Conservation (phyloP, 2,888 invertebrate species). For the Epicampocera succincta region DNA sequence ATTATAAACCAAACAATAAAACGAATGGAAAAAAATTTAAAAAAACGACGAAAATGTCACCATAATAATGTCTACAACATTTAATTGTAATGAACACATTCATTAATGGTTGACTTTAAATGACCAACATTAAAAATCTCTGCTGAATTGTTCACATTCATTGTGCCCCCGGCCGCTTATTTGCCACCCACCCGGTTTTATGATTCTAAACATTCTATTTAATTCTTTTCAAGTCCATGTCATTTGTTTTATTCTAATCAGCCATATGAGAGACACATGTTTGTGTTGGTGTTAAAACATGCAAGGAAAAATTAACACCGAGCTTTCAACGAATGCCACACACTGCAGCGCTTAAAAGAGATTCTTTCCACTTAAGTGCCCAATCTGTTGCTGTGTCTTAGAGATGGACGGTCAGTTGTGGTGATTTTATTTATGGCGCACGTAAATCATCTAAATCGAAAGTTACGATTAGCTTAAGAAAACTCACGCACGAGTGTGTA, state of each 20-base stretch:
- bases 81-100: constrained; percentile 69
- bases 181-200: neutral
- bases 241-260: constrained; percentile 51
- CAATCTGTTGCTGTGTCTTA: neutral
- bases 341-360: neutral
- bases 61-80: constrained; percentile 66
- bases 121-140: constrained; percentile 65
- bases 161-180: constrained; percentile 1
- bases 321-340: constrained; percentile 5
- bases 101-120: constrained; percentile 67
- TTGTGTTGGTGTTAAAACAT: neutral
- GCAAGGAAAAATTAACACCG: constrained; percentile 30
- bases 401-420: neutral
- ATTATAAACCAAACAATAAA: constrained; percentile 50
- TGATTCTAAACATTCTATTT: constrained; percentile 29
- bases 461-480: too few species aligned
- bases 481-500: too few species aligned
- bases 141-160: constrained; percentile 54
- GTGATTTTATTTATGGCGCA: too few species aligned
- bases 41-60: constrained; percentile 60
- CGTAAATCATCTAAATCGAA: too few species aligned
- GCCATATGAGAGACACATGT: constrained; percentile 27
- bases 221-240: constrained; percentile 45
- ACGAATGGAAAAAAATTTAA: constrained; percentile 14
- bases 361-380: neutral